Evolutionary conservation across 2,888 invertebrate species (phyloP).

Genomic region (Urechis unicinctus): DNA sequence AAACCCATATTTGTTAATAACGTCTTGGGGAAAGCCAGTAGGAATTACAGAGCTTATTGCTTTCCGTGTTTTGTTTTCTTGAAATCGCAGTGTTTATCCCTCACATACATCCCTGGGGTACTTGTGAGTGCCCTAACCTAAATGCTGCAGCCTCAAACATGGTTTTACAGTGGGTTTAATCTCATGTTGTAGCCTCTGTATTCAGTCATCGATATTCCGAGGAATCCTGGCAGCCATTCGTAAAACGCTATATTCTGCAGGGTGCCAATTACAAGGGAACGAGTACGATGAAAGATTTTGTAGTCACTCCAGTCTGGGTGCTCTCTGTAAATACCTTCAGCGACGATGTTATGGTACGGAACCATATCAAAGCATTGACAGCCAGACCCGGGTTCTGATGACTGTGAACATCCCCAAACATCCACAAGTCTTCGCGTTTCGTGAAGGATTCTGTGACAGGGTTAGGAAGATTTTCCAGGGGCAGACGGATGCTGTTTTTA

Average conservation of each 20-base stretch:
- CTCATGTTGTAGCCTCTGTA: constrained; percentile 53
- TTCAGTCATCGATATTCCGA: constrained; percentile 47
- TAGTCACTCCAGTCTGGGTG: constrained; percentile 89
- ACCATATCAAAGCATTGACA: constrained; percentile 84
- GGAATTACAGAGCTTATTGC: constrained; percentile 80
- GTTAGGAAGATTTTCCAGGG: constrained; percentile 59
- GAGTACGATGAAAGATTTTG: constrained; percentile 82
- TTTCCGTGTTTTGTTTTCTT: constrained; percentile 2
- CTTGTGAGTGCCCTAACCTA: constrained; percentile 59
- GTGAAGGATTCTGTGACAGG: constrained; percentile 54
- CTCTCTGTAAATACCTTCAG: constrained; percentile 54
- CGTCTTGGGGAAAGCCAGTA: constrained; percentile 96
- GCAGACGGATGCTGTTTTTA: constrained; percentile 54
- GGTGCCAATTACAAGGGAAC: constrained; percentile 84
- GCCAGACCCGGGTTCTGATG: constrained; percentile 96
- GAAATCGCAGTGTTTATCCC: constrained; percentile 14
- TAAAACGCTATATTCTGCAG: constrained; percentile 92
- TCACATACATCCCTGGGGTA: constrained; percentile 54
- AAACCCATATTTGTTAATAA: constrained; percentile 57
- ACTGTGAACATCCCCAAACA: constrained; percentile 52
- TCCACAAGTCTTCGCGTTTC: constrained; percentile 45
- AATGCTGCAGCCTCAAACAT: constrained; percentile 61
- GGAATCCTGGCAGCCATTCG: constrained; percentile 89
- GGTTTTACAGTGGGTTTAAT: constrained; percentile 60
- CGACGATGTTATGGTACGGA: constrained; percentile 91